Percentiles rank a stretch among this genome's conserved stretches.
Conservation (phyloP, 2,797 vertebrate species). For the Sciaenops ocellatus region DNA sequence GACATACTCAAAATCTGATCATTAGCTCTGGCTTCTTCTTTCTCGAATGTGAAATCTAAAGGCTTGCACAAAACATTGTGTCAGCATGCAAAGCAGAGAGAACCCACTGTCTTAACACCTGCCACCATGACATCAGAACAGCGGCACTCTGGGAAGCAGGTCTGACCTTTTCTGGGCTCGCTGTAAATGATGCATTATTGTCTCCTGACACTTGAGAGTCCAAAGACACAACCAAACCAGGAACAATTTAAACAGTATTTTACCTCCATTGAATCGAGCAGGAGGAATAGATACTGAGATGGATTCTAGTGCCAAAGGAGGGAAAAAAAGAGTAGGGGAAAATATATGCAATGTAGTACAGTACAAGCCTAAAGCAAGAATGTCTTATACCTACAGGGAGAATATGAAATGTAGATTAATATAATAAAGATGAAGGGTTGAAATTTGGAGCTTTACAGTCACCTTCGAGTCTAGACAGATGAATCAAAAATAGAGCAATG, state of each 20-base stretch:
- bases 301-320: not conserved
- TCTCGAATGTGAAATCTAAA: not conserved
- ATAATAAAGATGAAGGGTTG: not conserved
- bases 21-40: not conserved
- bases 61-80: slow-evolving; percentile 36
- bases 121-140: slow-evolving; percentile 77
- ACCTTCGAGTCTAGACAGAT: slow-evolving; percentile 11
- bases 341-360: not conserved
- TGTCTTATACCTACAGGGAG: not conserved
- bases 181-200: slow-evolving; percentile 83
- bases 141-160: slow-evolving; percentile 76
- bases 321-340: not conserved
- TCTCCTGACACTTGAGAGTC: slow-evolving; percentile 52
- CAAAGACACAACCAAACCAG: slow-evolving; percentile 54
- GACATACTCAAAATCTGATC: not conserved
- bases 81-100: slow-evolving; percentile 61
- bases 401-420: not conserved
- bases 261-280: slow-evolving; percentile 1
- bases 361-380: not conserved
- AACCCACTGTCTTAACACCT: slow-evolving; percentile 75
- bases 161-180: slow-evolving; percentile 80
- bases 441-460: slow-evolving; percentile 6
- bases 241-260: slow-evolving; percentile 29
- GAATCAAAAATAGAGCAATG: slow-evolving; percentile 38
- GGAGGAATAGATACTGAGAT: not conserved